Evolutionary conservation across 2,888 invertebrate species (phyloP).

Genomic region (Dasypolia templi): DNA sequence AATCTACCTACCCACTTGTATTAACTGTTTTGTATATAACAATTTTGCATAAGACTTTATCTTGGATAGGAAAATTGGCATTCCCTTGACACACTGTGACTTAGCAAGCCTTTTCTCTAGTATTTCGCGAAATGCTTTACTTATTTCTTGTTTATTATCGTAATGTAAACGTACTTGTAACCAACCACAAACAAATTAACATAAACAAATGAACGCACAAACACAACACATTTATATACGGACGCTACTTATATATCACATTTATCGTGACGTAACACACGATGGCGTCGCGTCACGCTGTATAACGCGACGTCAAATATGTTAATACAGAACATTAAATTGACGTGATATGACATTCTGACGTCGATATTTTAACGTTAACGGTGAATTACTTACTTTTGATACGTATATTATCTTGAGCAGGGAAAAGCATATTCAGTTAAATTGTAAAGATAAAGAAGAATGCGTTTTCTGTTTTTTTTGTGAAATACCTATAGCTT

Average conservation of each 20-base stretch:
- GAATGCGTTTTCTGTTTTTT: not conserved
- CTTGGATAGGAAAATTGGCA: not conserved
- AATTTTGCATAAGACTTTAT: not conserved
- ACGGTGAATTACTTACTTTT: constrained; percentile 42
- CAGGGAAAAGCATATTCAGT: not conserved
- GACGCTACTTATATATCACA: constrained; percentile 32
- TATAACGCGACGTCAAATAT: constrained; percentile 52
- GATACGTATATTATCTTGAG: constrained; percentile 19
- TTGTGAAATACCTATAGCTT: no score
- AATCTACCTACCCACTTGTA: not conserved
- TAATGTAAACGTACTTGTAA: not conserved
- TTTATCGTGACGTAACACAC: constrained; percentile 49
- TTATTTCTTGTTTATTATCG: no score
- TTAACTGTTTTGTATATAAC: not conserved
- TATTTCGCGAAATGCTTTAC: not conserved
- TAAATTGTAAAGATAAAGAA: not conserved
- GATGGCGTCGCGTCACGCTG: constrained; percentile 28
- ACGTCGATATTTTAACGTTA: constrained; percentile 52
- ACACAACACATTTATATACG: constrained; percentile 42
- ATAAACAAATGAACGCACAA: constrained; percentile 39
- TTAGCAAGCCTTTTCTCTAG: not conserved
- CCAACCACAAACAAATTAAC: constrained; percentile 22
- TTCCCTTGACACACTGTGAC: not conserved
- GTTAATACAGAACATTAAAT: constrained; percentile 57
- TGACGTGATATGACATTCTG: constrained; percentile 47